Conservation (phyloP, 2,797 vertebrate genomes). For the Poeciliopsis turneri region DNA sequence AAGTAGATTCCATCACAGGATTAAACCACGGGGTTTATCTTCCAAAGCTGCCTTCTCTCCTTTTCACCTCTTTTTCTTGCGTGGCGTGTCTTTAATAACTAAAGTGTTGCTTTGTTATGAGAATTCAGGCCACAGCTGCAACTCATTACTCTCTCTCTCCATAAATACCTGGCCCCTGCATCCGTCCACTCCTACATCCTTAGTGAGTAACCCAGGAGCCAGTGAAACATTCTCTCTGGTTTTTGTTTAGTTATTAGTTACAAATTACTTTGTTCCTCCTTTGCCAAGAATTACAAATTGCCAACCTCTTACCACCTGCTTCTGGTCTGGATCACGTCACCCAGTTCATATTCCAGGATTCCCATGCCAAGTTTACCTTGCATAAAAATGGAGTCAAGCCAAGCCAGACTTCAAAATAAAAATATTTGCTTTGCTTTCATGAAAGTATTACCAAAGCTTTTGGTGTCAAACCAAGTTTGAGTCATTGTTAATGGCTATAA, state of each 20-base stretch:
- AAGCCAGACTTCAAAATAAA: not conserved
- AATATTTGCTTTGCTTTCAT: not conserved
- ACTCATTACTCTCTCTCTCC: slow-evolving; percentile 2
- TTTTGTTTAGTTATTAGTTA: slow-evolving; percentile 7
- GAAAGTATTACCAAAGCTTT: not conserved
- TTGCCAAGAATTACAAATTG: not conserved
- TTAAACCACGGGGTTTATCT: slow-evolving; percentile 52
- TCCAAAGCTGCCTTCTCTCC: slow-evolving; percentile 13
- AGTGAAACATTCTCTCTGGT: not conserved
- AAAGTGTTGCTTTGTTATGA: not conserved
- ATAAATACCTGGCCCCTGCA: slow-evolving; percentile 10
- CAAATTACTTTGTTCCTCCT: not conserved
- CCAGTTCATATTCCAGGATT: not conserved
- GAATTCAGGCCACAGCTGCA: slow-evolving; percentile 7
- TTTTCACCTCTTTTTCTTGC: slow-evolving; percentile 10
- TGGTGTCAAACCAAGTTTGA: not conserved
- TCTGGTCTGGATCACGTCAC: not conserved
- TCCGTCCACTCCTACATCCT: not conserved
- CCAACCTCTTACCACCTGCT: slow-evolving; percentile 2
- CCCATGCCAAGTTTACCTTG: not conserved
- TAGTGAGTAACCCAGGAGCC: not conserved
- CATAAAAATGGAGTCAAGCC: not conserved
- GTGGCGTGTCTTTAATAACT: not conserved
- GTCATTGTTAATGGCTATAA: not conserved
- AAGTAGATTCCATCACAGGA: slow-evolving; percentile 65